phyloP scores from a whole-genome alignment of 2,888 invertebrate genomes.

The Phrixothrix hirtus region DNA sequence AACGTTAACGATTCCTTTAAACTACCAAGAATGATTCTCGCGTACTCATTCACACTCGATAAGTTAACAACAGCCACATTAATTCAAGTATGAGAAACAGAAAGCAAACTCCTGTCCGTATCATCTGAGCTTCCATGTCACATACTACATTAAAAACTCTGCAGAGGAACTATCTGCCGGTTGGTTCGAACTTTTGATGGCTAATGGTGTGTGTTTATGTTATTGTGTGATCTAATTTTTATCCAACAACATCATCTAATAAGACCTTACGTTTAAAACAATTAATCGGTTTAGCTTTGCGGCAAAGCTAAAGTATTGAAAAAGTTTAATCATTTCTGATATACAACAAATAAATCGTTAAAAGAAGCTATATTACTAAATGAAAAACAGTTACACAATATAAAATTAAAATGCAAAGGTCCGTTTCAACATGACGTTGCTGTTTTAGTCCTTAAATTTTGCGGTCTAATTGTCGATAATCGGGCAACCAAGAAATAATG shows the following conservation, averaged over 20 bases:
- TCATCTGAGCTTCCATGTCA: constrained; percentile 34
- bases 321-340: too few species aligned
- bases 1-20: constrained; percentile 2
- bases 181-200: constrained; percentile 19
- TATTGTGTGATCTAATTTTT: constrained; percentile 7
- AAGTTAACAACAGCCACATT: constrained; percentile 52
- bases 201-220: constrained; percentile 19
- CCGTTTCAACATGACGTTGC: too few species aligned
- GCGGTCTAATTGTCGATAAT: constrained; percentile 5
- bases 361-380: too few species aligned
- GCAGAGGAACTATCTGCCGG: constrained; percentile 44
- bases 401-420: too few species aligned
- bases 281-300: too few species aligned
- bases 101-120: constrained; percentile 26
- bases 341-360: too few species aligned
- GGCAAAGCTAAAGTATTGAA: too few species aligned
- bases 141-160: constrained; percentile 36
- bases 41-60: constrained; percentile 41
- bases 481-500: constrained; percentile 25
- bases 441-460: constrained; percentile 8
- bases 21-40: constrained; percentile 15
- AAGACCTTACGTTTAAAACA: too few species aligned
- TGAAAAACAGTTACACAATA: too few species aligned
- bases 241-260: too few species aligned
- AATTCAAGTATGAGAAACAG: constrained; percentile 38